Percentiles rank a stretch among this genome's conserved stretches.
These are phyloP conservation scores for Parauchenoglanis punctatus DNA, from an alignment of 2,797 vertebrate species.

Conservation along the genomic window DNA sequence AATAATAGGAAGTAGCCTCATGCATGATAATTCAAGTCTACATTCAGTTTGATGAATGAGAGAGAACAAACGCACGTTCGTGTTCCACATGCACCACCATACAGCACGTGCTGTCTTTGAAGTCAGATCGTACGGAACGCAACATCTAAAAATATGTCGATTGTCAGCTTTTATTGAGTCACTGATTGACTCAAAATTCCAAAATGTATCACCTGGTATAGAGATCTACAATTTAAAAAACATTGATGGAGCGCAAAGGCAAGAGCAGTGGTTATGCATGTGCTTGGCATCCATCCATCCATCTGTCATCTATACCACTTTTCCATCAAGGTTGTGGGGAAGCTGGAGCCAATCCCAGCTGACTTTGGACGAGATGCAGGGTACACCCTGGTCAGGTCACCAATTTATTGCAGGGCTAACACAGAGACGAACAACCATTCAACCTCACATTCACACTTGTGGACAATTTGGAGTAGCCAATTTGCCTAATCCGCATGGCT, in stretches of 20 bases:
- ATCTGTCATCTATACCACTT: too few species aligned
- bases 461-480: too few species aligned
- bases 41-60: background rate
- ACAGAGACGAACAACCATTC: too few species aligned
- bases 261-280: background rate
- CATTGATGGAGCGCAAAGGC: background rate
- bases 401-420: too few species aligned
- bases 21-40: background rate
- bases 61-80: background rate
- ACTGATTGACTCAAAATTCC: background rate
- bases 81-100: background rate
- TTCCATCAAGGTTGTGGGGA: too few species aligned
- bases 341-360: too few species aligned
- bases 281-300: background rate
- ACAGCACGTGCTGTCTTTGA: background rate
- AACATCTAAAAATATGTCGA: background rate
- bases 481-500: too few species aligned
- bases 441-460: too few species aligned
- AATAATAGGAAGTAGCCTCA: background rate
- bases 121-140: background rate
- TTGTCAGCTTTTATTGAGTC: background rate
- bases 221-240: background rate
- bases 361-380: too few species aligned
- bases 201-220: background rate
- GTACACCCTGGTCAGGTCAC: too few species aligned